Base-by-base conservation (phyloP, 53 echinoderm and acorn worm genomes). In the Apostichopus leukothele region DNA sequence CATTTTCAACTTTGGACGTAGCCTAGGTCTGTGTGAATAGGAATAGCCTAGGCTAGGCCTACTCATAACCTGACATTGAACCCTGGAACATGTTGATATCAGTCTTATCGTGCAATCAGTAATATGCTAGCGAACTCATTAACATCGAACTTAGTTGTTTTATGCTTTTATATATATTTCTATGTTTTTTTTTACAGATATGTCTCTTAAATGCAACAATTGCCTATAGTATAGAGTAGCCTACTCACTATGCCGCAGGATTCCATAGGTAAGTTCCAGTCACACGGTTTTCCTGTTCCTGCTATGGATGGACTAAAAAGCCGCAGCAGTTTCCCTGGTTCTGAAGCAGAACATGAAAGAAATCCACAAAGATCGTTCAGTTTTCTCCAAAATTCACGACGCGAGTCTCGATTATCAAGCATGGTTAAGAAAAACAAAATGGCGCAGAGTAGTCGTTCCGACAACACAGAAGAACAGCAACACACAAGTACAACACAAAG, bases 261-360 rank as follows among this genome's bases (percentile, higher is more conserved):
- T 50, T 5, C 78, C 39, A 13, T 52, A 14, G 6, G 50, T 39
- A 39, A 39, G 6, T 78, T 9, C 14, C 39, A 78, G 53, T 50
- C 63, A 63, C 9, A 39, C 11, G 63, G 12, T 13, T 63, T 63
- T 4, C 16, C 63, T 11, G 63, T 63, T 16, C 16, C 11, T 16
- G 63, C 0, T 13, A 78, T 78, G 78, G 39, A 13, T 51, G n/a
- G 51, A 26, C 78, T 78, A 14, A 78, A 50, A 78, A 78, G 78
- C 78, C 26, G 51, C 18, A 78, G 78, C 53, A 78, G 51, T 50
- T 78, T 52, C 51, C 78, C 78, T 4, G 78, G 78, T 52, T 78
- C 78, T 13, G 78, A 27, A 53, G n/a, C 53, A 78, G 63, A 63
- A 7, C 12, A 16, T 63, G 12, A 63, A 11, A 16, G 63, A 63